Percentiles rank a stretch among this genome's conserved stretches.
Evolutionary conservation across 2,888 invertebrate genomes (phyloP).

Genomic region (Saturnia pavonia): DNA sequence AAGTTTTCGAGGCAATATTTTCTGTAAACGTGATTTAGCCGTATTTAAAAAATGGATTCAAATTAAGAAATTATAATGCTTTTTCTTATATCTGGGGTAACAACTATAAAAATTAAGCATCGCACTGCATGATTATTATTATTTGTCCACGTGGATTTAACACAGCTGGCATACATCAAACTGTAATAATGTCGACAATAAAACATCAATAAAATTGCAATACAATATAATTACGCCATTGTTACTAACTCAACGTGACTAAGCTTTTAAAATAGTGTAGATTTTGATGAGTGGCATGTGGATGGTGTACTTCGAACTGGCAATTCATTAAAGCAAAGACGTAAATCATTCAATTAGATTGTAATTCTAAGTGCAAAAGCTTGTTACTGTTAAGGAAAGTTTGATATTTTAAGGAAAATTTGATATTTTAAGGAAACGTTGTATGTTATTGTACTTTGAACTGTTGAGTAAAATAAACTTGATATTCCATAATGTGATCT

Average conservation of each 20-base stretch:
- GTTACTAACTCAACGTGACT: background rate
- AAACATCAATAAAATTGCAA: background rate
- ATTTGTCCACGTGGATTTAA: background rate
- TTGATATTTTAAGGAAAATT: background rate
- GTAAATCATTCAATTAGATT: background rate
- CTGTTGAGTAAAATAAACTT: background rate
- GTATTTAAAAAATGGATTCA: background rate
- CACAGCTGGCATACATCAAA: background rate
- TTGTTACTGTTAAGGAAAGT: background rate
- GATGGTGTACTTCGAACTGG: background rate
- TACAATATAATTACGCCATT: background rate
- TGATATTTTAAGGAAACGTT: background rate
- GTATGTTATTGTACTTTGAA: background rate
- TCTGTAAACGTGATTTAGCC: background rate
- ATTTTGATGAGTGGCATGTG: conserved; percentile 7
- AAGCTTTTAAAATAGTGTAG: background rate
- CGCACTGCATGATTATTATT: background rate
- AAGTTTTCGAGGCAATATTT: background rate
- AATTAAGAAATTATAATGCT: too few species aligned
- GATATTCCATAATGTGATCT: background rate
- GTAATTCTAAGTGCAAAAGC: background rate
- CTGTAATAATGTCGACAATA: background rate
- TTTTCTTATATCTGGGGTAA: too few species aligned
- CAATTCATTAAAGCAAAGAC: conserved; percentile 2
- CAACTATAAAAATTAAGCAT: background rate